A percentile compares a stretch with the other conserved stretches of the same genome.
Conservation (phyloP, 2,797 vertebrate species). For the Meriones psammophilus region DNA sequence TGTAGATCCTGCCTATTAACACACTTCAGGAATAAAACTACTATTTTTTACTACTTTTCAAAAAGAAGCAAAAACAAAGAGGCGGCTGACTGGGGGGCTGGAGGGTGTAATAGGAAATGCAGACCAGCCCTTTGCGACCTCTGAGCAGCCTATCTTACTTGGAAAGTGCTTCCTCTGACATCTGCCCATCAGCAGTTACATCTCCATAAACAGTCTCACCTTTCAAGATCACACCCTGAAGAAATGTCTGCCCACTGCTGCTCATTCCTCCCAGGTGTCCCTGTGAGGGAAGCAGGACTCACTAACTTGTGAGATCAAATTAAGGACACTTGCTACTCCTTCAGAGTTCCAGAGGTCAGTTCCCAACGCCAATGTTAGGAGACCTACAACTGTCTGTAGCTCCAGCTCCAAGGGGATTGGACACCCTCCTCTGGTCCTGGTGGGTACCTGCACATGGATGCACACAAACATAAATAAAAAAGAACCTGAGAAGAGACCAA, state of each 20-base stretch:
- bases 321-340: neutral
- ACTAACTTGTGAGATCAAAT: neutral
- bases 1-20: neutral
- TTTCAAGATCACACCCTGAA: slow-evolving; percentile 29
- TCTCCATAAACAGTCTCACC: neutral
- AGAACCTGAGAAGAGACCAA: neutral
- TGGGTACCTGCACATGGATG: neutral
- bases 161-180: slow-evolving; percentile 18
- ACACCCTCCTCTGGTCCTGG: neutral
- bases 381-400: neutral
- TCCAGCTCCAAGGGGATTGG: neutral
- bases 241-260: neutral
- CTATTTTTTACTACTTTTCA: neutral
- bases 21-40: neutral
- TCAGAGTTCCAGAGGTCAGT: neutral
- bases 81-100: neutral
- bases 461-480: neutral
- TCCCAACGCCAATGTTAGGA: neutral
- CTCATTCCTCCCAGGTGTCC: neutral
- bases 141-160: neutral
- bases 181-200: neutral
- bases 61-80: neutral
- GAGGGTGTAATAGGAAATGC: neutral
- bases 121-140: neutral
- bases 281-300: neutral